Conservation (phyloP, 35 echinoderm and acorn worm species). For the Heliocidaris tuberculata region DNA sequence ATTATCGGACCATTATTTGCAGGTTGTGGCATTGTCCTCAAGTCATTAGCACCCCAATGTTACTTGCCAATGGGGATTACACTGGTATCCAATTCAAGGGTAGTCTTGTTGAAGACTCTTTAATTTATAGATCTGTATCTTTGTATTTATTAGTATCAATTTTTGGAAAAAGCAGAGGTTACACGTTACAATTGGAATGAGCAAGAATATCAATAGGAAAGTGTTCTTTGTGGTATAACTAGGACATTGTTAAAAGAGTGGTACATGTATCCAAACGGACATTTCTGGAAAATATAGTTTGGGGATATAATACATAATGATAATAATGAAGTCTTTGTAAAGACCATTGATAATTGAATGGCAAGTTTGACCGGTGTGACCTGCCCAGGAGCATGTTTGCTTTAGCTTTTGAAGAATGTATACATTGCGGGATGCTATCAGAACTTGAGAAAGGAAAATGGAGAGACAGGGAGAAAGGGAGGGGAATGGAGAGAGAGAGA, state of each 20-base stretch:
- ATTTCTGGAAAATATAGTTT: too few species aligned
- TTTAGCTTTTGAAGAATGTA: not conserved
- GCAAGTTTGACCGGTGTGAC: not conserved
- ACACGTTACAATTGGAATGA: not conserved
- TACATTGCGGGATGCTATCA: not conserved
- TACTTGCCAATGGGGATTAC: conserved; percentile 1
- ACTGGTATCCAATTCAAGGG: not conserved
- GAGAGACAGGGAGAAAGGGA: not conserved
- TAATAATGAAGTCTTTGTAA: not conserved
- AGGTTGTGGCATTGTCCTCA: not conserved
- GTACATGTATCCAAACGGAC: not conserved
- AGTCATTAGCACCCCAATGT: conserved; percentile 9
- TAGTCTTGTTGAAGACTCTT: not conserved
- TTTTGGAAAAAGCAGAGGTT: not conserved
- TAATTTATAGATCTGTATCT: not conserved
- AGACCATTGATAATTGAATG: not conserved
- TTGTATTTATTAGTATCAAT: too few species aligned
- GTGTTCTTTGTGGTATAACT: not conserved
- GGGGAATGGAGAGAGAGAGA: not conserved
- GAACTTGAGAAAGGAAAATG: not conserved
- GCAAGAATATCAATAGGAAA: not conserved
- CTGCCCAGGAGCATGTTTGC: not conserved
- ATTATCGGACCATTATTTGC: not conserved
- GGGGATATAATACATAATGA: too few species aligned
- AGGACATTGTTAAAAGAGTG: not conserved